A percentile compares a stretch with the other conserved stretches of the same genome.
Evolutionary conservation across 2,888 invertebrate genomes (phyloP).

Genomic region (Nomada ruficornis): DNA sequence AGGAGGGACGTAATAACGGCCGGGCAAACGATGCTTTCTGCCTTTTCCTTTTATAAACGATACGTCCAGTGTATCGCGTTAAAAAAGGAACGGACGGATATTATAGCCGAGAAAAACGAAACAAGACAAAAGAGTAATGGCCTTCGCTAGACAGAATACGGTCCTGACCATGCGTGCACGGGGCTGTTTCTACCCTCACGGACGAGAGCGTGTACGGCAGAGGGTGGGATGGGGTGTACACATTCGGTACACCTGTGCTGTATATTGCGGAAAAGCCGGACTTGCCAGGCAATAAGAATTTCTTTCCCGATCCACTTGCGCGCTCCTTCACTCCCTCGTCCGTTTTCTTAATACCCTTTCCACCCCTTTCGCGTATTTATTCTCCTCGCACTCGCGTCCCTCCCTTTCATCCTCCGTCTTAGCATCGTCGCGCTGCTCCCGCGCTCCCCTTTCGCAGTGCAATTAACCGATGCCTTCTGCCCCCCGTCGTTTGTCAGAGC

Average conservation of each 20-base stretch:
- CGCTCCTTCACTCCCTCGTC: slow-evolving; percentile 38
- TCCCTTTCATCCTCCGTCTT: slow-evolving; percentile 14
- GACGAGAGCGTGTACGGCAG: slow-evolving; percentile 53
- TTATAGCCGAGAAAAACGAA: slow-evolving; percentile 39
- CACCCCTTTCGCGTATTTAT: slow-evolving; percentile 20
- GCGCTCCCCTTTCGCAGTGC: slow-evolving; percentile 9
- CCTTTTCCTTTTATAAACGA: slow-evolving; percentile 24
- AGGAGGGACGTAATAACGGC: slow-evolving; percentile 5
- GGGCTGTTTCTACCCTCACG: slow-evolving; percentile 64
- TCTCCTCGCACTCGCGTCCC: slow-evolving; percentile 26
- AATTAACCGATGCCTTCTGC: slow-evolving; percentile 33
- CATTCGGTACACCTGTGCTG: slow-evolving; percentile 83
- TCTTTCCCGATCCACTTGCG: slow-evolving; percentile 66
- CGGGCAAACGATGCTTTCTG: slow-evolving; percentile 22
- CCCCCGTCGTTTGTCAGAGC: slow-evolving; percentile 18
- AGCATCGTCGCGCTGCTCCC: background rate
- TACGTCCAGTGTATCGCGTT: slow-evolving; percentile 42
- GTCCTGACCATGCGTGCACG: slow-evolving; percentile 69
- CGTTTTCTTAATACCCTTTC: slow-evolving; percentile 78
- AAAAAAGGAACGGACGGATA: slow-evolving; percentile 46
- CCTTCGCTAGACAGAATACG: slow-evolving; percentile 64
- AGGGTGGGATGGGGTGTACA: slow-evolving; percentile 65
- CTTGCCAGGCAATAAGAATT: slow-evolving; percentile 79
- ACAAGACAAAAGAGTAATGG: slow-evolving; percentile 62
- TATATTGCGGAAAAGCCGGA: slow-evolving; percentile 83